Base-by-base conservation (phyloP, 2,797 vertebrate genomes). In the Xenopus petersii region DNA sequence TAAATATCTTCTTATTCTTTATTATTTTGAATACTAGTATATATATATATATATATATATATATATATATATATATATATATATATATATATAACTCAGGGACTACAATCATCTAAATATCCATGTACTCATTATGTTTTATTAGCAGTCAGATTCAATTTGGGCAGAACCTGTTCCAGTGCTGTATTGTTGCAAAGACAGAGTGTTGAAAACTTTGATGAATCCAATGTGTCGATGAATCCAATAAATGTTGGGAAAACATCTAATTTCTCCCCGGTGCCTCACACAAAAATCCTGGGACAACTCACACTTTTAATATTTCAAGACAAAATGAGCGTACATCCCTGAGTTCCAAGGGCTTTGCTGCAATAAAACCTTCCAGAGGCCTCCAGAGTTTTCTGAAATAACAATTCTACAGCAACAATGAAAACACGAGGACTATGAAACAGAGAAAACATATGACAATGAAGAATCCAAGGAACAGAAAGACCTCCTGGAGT, bases 281-380 rank as follows among this genome's bases (percentile, higher is more conserved):
- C 58, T 10, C 9, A n/a, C 58, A 60, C 58, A 5, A 12, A 3
- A 10, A 9, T 60, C 58, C 58, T 24, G 21, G 21, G 58, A 26
- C 10, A 24, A 60, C 17, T 60, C 15, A 60, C 58, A 60, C 58
- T 10, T 24, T 5, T 5, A 60, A 60, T 24, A 60, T 60, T 21
- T 47, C 12, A 48, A 13, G 12, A 62, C 36, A 3, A 26, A 62
- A n/a, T 46, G 16, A 54, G 47, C 58, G 17, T 26, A 30, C n/a
- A 56, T 10, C 16, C 30, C 51, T 16, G 2, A 12, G 36, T 65
- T 73, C 63, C 58, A 54, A 66, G 33, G 26, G 59, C 51, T 65
- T 66, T 59, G 51, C 55, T 48, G 58, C 68, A 42, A 16, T 70
- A 70, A 58, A 66, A 66, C 13, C 66, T 58, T 56, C 64, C 63